phyloP scores from a whole-genome alignment of 2,888 invertebrate species.

The Drosophila mettleri region DNA sequence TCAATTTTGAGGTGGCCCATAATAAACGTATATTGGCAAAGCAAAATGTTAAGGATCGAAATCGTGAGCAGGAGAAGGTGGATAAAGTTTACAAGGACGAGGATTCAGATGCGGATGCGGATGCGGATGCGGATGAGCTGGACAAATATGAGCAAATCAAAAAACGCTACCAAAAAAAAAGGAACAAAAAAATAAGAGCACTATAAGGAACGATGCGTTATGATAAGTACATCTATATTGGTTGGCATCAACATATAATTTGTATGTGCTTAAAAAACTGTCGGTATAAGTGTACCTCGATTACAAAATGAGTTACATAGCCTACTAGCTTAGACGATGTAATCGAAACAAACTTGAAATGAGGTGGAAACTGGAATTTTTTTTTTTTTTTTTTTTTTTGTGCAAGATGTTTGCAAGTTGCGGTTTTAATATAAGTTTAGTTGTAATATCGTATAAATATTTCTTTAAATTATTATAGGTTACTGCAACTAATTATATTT shows the following conservation, averaged over 20 bases:
- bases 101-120: not conserved
- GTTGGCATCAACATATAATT: constrained; percentile 19
- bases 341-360: not conserved
- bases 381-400: not conserved
- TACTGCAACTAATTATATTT: not conserved
- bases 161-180: not conserved
- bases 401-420: not conserved
- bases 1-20: constrained; percentile 16
- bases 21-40: not conserved
- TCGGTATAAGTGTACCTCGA: constrained; percentile 11
- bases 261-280: constrained; percentile 8
- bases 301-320: constrained; percentile 29
- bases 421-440: constrained; percentile 3
- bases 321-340: constrained; percentile 4
- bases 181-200: not conserved
- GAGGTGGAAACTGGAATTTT: not conserved
- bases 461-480: constrained; percentile 2
- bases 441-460: not conserved
- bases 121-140: not conserved
- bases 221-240: too few species aligned
- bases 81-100: not conserved
- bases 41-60: constrained; percentile 5
- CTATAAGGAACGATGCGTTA: not conserved
- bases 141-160: not conserved
- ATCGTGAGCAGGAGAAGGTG: not conserved